These are phyloP conservation scores for Vollenhovia emeryi DNA, from an alignment of 1,140 invertebrate genomes.

Conservation along the genomic window DNA sequence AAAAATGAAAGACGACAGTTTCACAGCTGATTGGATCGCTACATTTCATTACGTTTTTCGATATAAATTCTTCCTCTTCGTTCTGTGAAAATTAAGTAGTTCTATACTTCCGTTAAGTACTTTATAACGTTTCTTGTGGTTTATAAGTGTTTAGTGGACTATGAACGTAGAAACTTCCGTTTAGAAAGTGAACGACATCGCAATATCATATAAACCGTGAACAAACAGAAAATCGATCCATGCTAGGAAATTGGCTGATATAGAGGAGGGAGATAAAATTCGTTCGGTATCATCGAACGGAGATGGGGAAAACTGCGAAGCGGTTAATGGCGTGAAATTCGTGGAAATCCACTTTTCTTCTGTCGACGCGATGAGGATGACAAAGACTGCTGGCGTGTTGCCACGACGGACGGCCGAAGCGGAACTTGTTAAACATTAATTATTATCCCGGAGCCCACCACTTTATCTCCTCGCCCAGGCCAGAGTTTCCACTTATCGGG, in stretches of 20 bases:
- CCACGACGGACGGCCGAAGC: conserved; percentile 37
- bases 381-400: conserved; percentile 47
- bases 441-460: conserved; percentile 57
- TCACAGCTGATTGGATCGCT: neutral
- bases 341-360: conserved; percentile 49
- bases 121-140: neutral
- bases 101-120: neutral
- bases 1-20: neutral
- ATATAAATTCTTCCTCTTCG: conserved; percentile 11
- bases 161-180: neutral
- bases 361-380: neutral
- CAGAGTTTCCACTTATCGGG: conserved; percentile 19
- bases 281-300: neutral
- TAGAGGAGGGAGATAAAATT: neutral
- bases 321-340: conserved; percentile 52
- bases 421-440: conserved; percentile 78
- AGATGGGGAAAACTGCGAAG: conserved; percentile 24
- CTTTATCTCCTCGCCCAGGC: conserved; percentile 35
- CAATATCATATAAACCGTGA: neutral
- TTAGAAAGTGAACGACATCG: neutral
- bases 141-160: neutral
- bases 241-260: neutral
- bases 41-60: conserved; percentile 14
- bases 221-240: conserved; percentile 6
- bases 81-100: neutral